These are phyloP conservation scores for Cyrtonyx montezumae DNA, from an alignment of 2,113 vertebrate genomes.

Conservation along the genomic window DNA sequence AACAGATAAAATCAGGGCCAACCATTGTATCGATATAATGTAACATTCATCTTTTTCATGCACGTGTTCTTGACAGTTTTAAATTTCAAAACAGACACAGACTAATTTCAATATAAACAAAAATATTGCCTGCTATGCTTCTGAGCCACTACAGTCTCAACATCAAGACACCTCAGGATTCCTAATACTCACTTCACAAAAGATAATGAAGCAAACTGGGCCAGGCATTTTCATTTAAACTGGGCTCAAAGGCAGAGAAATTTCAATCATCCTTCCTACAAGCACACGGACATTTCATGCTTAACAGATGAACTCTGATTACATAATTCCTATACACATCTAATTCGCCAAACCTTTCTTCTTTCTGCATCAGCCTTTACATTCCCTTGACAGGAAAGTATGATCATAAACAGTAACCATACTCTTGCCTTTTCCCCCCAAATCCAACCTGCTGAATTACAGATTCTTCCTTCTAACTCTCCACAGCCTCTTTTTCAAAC, in stretches of 20 bases:
- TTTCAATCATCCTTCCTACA: not conserved
- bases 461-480: not conserved
- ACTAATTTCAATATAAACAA: not conserved
- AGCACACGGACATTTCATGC: not conserved
- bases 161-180: not conserved
- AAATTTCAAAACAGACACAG: not conserved
- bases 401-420: not conserved
- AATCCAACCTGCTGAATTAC: not conserved
- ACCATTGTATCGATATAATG: not conserved
- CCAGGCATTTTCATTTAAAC: not conserved
- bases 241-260: not conserved
- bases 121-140: not conserved
- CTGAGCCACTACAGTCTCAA: not conserved
- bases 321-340: fast-evolving
- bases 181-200: not conserved
- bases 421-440: not conserved
- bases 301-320: not conserved
- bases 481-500: not conserved
- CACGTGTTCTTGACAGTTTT: not conserved
- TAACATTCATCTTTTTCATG: not conserved
- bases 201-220: not conserved
- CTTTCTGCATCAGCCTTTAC: not conserved
- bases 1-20: not conserved
- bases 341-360: not conserved
- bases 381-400: not conserved